Conservation (phyloP, 2,888 invertebrate species). For the Drosophila nr. perissopoda region DNA sequence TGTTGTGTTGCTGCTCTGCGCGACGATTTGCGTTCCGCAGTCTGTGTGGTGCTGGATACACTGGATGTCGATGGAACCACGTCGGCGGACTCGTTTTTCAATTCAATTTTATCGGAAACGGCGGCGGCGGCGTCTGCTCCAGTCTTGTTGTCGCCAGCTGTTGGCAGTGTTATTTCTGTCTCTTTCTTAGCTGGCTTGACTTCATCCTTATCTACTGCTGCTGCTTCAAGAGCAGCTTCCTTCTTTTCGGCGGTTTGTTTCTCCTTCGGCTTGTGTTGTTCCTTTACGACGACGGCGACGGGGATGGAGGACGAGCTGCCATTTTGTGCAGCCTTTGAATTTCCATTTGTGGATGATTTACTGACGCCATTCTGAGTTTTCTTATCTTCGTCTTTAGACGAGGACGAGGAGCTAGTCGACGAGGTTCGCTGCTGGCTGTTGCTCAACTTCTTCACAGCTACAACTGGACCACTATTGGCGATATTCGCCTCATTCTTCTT, state of each 20-base stretch:
- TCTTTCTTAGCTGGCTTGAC: slow-evolving; percentile 29
- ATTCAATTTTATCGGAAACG: slow-evolving; percentile 6
- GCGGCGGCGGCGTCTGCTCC: slow-evolving; percentile 4
- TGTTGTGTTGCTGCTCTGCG: slow-evolving; percentile 42
- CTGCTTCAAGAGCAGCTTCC: slow-evolving; percentile 8
- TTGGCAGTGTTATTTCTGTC: slow-evolving; percentile 33
- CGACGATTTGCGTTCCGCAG: slow-evolving; percentile 64
- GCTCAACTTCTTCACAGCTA: slow-evolving; percentile 48
- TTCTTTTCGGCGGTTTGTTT: slow-evolving; percentile 37
- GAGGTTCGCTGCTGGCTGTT: slow-evolving; percentile 27
- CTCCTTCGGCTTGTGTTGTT: slow-evolving; percentile 50
- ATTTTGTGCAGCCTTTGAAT: slow-evolving; percentile 62
- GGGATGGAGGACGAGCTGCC: slow-evolving; percentile 21
- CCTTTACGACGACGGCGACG: slow-evolving; percentile 40
- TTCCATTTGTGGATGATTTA: slow-evolving; percentile 60
- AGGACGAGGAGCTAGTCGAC: slow-evolving; percentile 22
- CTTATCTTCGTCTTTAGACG: slow-evolving; percentile 67
- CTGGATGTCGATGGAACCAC: slow-evolving; percentile 1
- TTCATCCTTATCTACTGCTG: slow-evolving; percentile 18
- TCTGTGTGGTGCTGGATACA: slow-evolving; percentile 42
- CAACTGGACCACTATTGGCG: slow-evolving; percentile 32
- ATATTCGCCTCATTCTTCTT: slow-evolving; percentile 40
- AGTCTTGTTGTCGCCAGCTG: slow-evolving; percentile 21
- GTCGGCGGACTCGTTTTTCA: not conserved
- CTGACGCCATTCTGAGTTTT: slow-evolving; percentile 75